These are phyloP conservation scores for Ectemnius continuus DNA, from an alignment of 2,888 invertebrate genomes.

Conservation along the genomic window DNA sequence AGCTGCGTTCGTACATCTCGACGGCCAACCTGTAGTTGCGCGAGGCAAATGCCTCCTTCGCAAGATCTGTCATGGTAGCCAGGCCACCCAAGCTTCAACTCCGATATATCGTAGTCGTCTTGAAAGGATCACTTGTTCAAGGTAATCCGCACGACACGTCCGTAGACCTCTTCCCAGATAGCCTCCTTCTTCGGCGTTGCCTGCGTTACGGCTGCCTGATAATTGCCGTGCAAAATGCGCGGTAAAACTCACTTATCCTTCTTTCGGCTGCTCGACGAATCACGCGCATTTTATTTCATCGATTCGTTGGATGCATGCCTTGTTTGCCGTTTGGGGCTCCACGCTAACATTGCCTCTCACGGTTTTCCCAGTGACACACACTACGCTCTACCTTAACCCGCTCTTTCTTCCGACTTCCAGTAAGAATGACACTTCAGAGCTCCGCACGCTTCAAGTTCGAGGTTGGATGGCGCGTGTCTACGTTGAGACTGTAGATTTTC, in stretches of 20 bases:
- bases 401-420: not conserved
- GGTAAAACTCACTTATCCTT: constrained; percentile 61
- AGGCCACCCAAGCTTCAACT: constrained; percentile 21
- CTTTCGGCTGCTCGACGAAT: constrained; percentile 47
- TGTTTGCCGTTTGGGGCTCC: too few relatives aligned
- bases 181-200: not conserved
- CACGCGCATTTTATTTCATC: constrained; percentile 58
- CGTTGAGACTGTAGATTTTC: too few relatives aligned
- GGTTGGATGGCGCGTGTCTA: too few relatives aligned
- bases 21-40: constrained; percentile 76
- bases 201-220: constrained; percentile 27
- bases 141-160: not conserved
- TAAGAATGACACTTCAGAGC: not conserved
- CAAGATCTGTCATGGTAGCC: constrained; percentile 74
- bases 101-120: constrained; percentile 13
- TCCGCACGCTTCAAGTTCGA: too few relatives aligned
- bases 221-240: constrained; percentile 51
- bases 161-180: not conserved
- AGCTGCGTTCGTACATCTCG: constrained; percentile 77
- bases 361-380: not conserved
- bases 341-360: too few relatives aligned
- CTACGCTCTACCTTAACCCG: not conserved
- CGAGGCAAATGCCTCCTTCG: constrained; percentile 77
- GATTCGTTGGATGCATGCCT: not conserved
- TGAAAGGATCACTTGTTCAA: not conserved